Evolutionary conservation across 2,888 invertebrate species (phyloP).

Genomic region (Proisotoma minuta): DNA sequence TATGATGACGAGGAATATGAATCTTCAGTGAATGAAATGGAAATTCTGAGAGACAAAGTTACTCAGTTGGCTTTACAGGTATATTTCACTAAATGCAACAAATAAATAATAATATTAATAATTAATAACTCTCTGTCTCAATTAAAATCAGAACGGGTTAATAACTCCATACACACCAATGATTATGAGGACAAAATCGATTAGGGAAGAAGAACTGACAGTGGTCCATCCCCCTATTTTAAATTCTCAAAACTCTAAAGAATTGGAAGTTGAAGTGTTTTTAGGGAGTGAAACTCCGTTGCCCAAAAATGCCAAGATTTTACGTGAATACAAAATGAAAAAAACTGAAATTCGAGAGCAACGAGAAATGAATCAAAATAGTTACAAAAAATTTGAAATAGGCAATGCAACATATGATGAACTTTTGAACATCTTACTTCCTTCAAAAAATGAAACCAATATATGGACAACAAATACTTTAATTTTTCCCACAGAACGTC

Average conservation of each 20-base stretch:
- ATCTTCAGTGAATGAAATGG: no score
- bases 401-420: no score
- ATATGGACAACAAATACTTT: no score
- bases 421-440: no score
- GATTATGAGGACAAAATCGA: constrained; percentile 9
- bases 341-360: no score
- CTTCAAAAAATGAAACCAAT: no score
- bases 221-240: not conserved
- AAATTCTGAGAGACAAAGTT: constrained; percentile 15
- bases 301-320: constrained; percentile 1
- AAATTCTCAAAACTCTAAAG: not conserved
- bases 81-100: not conserved
- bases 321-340: no score
- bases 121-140: not conserved
- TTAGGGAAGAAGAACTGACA: constrained; percentile 5
- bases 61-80: constrained; percentile 26
- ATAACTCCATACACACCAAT: constrained; percentile 33
- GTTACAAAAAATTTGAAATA: no score
- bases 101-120: no score
- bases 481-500: no score
- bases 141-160: constrained; percentile 22
- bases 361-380: no score
- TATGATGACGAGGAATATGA: not conserved
- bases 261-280: not conserved
- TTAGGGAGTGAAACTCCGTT: constrained; percentile 4